Evolutionary conservation across 2,113 vertebrate species (phyloP), one percentile per base, ranked within the genome.

Genomic region (Lathamus discolor): DNA sequence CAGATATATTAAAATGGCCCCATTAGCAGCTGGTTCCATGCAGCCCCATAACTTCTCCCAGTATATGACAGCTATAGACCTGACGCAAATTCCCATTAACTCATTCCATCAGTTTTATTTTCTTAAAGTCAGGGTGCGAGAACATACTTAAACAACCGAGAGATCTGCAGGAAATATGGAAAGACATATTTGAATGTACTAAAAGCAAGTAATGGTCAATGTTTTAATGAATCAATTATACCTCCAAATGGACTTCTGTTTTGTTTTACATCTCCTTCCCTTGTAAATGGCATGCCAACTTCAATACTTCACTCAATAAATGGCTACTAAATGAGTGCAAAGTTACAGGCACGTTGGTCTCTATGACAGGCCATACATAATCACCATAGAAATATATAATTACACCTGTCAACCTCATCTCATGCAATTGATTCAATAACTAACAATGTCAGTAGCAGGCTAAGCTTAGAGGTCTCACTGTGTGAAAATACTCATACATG

Each of bases 361-460:
- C 97, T 91, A 97, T 97, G 98, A 98, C 98, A 98, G 96, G 97
- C 96, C 95, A 88, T 96, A 97, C 94, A 98, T 98, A 98, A 98
- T 99, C 98, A 98, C 97, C 97, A 98, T 39, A 97, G 97, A 98
- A 98, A 98, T 98, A 98, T 93, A 98, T 98, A 98, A 99, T 99
- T 99, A 98, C 97, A 98, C 98, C 98, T 99, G 98, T 98, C 98
- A 99, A 96, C 97, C 93, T 97, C 98, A 97, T 98, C 98, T 98
- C 83, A 83, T 98, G 97, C 98, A 98, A 99, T 96, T 98, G 98
- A 98, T 98, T 98, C 98, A 98, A 97, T 97, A 98, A 98, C 97
- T 97, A 98, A 98, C 97, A 97, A 96, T 97, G 97, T 97, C 97
- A 98, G 91, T 68, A 93, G 96, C 94, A 89, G 96, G 85, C 97